phyloP scores from a whole-genome alignment of 2,113 vertebrate species.

The Cebus imitator region DNA sequence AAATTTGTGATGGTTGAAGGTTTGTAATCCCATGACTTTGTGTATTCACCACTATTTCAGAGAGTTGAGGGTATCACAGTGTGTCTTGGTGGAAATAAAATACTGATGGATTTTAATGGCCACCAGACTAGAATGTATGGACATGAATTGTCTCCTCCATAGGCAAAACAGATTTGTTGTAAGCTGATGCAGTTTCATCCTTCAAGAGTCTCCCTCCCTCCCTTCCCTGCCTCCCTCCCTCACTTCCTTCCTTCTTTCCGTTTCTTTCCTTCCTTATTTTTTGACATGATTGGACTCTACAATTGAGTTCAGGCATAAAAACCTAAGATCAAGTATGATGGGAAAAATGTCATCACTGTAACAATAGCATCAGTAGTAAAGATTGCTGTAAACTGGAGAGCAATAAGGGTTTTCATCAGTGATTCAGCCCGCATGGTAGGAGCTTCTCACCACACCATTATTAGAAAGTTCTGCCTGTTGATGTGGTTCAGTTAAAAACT shows the following conservation, averaged over 20 bases:
- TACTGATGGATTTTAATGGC: conserved; percentile 45
- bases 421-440: not conserved
- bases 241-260: not conserved
- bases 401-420: not conserved
- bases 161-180: not conserved
- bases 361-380: not conserved
- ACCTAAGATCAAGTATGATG: not conserved
- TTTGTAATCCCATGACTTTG: conserved; percentile 45
- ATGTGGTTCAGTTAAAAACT: not conserved
- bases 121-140: not conserved
- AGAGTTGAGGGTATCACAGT: conserved; percentile 66
- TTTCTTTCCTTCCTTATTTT: not conserved
- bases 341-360: not conserved
- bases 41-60: conserved; percentile 54
- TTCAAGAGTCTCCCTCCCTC: not conserved
- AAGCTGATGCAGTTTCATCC: not conserved
- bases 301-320: not conserved
- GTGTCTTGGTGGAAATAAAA: conserved; percentile 69
- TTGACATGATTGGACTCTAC: not conserved
- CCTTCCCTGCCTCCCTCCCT: not conserved
- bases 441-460: not conserved
- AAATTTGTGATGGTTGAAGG: conserved; percentile 72
- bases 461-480: not conserved
- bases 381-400: not conserved
- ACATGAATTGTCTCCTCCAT: not conserved